These are phyloP conservation scores for Aspidoscelis tigris DNA, from an alignment of 2,113 vertebrate species.

Conservation along the genomic window DNA sequence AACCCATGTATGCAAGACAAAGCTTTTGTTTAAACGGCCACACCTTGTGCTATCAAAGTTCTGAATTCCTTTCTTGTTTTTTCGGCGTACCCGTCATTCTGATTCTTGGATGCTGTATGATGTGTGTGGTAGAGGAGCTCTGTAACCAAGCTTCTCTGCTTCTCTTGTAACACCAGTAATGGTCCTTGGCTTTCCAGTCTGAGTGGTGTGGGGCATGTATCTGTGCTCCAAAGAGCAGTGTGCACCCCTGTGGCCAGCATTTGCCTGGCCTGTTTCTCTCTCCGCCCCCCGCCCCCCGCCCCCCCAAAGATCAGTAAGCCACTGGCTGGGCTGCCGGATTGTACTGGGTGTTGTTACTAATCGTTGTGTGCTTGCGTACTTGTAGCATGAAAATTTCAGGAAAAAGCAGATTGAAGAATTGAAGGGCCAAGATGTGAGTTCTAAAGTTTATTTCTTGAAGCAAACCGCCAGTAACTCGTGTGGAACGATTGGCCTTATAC, in stretches of 20 bases:
- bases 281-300: too few species aligned
- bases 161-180: too few species aligned
- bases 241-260: too few species aligned
- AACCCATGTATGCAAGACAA: too few species aligned
- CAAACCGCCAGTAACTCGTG: constrained; percentile 93
- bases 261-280: too few species aligned
- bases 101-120: neutral
- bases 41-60: neutral
- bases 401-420: constrained; percentile 87
- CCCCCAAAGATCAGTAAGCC: too few species aligned
- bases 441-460: constrained; percentile 92
- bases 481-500: constrained; percentile 91
- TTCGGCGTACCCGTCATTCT: neutral
- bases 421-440: constrained; percentile 75
- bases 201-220: too few species aligned
- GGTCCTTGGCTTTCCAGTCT: too few species aligned
- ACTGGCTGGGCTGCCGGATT: too few species aligned
- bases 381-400: constrained; percentile 92
- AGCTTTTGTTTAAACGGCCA: neutral
- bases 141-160: too few species aligned
- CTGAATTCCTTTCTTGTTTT: neutral
- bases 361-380: neutral
- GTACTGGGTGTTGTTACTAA: neutral
- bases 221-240: too few species aligned
- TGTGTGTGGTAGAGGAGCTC: too few species aligned